Base-by-base conservation (phyloP, 92 coral and sea anemone species). In the Nematostella vectensis region DNA sequence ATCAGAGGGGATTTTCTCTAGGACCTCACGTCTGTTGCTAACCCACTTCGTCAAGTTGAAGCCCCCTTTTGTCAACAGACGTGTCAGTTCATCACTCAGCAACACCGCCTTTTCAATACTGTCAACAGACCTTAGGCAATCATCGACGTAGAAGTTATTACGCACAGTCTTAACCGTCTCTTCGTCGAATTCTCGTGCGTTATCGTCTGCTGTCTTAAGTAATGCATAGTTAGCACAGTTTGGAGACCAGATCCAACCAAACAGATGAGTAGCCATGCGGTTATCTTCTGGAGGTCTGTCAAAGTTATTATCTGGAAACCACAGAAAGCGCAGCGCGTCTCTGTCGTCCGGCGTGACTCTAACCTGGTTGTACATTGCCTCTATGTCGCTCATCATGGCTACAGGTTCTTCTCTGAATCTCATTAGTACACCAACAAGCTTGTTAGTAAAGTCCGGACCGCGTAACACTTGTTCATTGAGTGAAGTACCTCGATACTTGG, bases 331-430 rank as follows among this genome's bases (percentile, higher is more conserved):
- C 19, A 70, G 43, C 1, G 72, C 78, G 37, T 77, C 78, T 15
- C 60, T 44, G 36, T 77, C 78, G 24, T 71, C 58, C 17, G 65
- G 65, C 9, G 27, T 36, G 39, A 59, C 76, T 29, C 60, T 62
- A 24, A 79, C 69, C 20, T 72, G 76, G 45, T 79, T 71, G 60
- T 65, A 79, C 80, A 72, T 79, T 28, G 76, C 62, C 63, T 72
- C 80, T 24, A 79, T 33, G 37, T 72, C 76, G 0, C 69, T 48
- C 68, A 79, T 72, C 48, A 67, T 20, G 8, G 76, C 74, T 1
- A 62, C 53, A 4, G 64, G 72, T 20, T 67, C 70, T 58, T 79
- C 71, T 48, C 80, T 66, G 49, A 79, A 79, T 36, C 76, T 67
- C 28, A 58, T 20, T 47, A 79, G 55, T 4, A 72, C 80, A 2